phyloP scores from a whole-genome alignment of 2,113 vertebrate species.

The Corvus moneduloides region DNA sequence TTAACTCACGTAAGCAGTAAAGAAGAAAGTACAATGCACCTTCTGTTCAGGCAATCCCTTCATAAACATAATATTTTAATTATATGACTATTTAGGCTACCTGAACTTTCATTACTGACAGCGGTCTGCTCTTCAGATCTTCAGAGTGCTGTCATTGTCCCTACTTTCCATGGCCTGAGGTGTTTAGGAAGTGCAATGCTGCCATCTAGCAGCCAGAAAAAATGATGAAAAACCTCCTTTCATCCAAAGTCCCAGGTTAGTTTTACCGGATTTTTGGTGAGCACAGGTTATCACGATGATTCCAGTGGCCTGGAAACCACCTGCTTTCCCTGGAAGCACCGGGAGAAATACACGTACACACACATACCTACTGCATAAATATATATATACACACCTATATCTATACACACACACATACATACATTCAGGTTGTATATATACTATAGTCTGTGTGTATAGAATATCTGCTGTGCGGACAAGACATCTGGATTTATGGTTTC shows the following conservation, averaged over 20 bases:
- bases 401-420: neutral
- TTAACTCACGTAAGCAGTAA: neutral
- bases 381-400: neutral
- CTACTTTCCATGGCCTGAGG: neutral
- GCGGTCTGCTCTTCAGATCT: neutral
- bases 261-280: neutral
- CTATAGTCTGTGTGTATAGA: rapidly evolving
- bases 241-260: too few species aligned
- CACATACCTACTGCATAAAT: neutral
- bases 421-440: neutral
- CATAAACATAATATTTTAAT: conserved; percentile 15
- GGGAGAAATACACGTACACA: neutral
- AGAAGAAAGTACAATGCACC: neutral
- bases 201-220: conserved; percentile 53
- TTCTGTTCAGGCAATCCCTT: neutral
- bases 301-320: neutral
- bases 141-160: neutral
- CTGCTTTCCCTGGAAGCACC: neutral
- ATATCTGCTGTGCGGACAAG: neutral
- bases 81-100: neutral
- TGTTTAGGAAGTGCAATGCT: conserved; percentile 38
- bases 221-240: neutral
- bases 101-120: neutral
- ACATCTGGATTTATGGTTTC: conserved; percentile 14
- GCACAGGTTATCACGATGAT: neutral